Conservation (phyloP, 2,113 vertebrate species). For the Mungos mungo region DNA sequence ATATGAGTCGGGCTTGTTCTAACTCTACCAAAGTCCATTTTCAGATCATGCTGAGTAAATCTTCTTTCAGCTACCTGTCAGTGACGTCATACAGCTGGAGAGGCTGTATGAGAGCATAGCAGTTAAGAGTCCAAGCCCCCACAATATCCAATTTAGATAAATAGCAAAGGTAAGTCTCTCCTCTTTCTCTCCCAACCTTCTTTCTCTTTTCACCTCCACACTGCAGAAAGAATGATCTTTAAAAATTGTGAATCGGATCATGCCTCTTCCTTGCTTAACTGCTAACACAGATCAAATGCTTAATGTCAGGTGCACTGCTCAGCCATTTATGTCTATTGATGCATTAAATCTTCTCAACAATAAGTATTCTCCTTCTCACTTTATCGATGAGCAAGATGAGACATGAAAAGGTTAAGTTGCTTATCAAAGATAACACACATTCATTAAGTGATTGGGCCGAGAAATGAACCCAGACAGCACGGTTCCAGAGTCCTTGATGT, state of each 20-base stretch:
- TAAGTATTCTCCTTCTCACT: background rate
- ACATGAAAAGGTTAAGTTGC: background rate
- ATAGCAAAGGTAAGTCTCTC: background rate
- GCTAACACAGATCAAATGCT: background rate
- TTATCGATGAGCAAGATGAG: background rate
- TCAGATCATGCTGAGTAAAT: background rate
- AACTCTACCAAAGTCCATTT: background rate
- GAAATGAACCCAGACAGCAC: background rate
- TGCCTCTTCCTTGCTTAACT: background rate
- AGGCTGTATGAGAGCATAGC: background rate
- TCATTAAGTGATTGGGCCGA: background rate
- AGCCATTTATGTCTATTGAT: background rate
- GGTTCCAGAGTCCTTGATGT: background rate
- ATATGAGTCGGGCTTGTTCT: background rate
- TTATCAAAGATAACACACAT: background rate
- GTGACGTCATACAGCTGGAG: background rate
- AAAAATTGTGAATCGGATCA: background rate
- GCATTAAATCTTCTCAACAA: background rate
- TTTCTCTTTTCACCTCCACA: background rate
- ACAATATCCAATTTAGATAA: background rate
- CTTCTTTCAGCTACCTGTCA: background rate
- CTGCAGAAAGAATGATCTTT: background rate
- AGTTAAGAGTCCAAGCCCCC: background rate
- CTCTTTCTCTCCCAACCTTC: background rate
- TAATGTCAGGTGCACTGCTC: constrained; percentile 10